phyloP scores from a whole-genome alignment of 2,888 invertebrate genomes.

The Drosophila meridiana region DNA sequence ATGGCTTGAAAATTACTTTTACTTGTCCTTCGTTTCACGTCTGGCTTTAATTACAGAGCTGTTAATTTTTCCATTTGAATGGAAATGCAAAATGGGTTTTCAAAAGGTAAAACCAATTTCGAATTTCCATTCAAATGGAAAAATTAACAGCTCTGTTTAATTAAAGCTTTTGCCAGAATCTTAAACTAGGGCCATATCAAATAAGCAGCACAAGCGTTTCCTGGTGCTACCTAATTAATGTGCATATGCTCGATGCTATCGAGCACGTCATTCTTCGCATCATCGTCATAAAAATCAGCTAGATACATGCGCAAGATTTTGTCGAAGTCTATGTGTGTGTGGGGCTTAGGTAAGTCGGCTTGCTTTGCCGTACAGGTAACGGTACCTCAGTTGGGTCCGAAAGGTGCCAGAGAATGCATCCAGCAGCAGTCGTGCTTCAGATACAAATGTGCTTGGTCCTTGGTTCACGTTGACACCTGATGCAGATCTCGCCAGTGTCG shows the following conservation, averaged over 20 bases:
- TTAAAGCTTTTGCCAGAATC: not conserved
- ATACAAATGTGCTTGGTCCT: not conserved
- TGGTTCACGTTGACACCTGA: not conserved
- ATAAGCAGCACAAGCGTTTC: not conserved
- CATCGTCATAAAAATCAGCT: slow-evolving; percentile 41
- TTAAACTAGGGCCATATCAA: not conserved
- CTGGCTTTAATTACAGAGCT: too few relatives aligned
- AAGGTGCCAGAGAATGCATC: slow-evolving; percentile 44
- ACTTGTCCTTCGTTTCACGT: not conserved
- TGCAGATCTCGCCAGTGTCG: slow-evolving; percentile 23
- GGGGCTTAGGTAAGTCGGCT: not conserved
- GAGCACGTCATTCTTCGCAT: slow-evolving; percentile 65
- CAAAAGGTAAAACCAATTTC: too few relatives aligned
- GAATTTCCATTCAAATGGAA: too few relatives aligned
- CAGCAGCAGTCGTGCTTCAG: slow-evolving; percentile 2
- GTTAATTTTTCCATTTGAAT: too few relatives aligned
- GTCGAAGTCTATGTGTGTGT: not conserved
- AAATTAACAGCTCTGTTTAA: not conserved
- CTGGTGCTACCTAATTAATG: slow-evolving; percentile 28
- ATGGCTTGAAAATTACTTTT: too few relatives aligned
- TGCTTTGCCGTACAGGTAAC: not conserved
- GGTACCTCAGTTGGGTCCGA: slow-evolving; percentile 45
- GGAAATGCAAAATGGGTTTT: too few relatives aligned
- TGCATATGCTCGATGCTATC: slow-evolving; percentile 66
- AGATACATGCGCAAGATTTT: slow-evolving; percentile 6